Evolutionary conservation across 2,888 invertebrate species (phyloP).

Genomic region (Ectemnius lituratus): DNA sequence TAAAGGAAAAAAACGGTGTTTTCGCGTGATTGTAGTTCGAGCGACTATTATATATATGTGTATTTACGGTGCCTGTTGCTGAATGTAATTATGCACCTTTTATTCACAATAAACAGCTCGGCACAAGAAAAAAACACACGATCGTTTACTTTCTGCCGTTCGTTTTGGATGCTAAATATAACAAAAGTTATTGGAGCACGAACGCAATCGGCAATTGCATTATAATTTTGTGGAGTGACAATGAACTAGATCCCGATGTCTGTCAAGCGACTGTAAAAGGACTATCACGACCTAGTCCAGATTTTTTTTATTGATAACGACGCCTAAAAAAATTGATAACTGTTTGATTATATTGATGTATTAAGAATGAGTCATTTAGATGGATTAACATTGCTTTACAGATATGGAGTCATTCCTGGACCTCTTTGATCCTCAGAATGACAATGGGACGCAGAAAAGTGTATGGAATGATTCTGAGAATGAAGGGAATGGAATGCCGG

Average conservation of each 20-base stretch:
- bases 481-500: constrained; percentile 68
- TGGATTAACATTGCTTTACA: constrained; percentile 21
- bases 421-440: constrained; percentile 85
- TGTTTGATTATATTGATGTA: not conserved
- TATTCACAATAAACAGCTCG: not conserved
- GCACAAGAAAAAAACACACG: not conserved
- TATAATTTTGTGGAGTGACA: constrained; percentile 18
- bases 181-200: constrained; percentile 7
- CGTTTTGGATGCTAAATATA: constrained; percentile 1
- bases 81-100: too few relatives aligned
- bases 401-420: constrained; percentile 90
- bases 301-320: not conserved
- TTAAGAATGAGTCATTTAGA: not conserved
- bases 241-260: constrained; percentile 30
- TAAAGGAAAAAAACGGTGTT: too few relatives aligned
- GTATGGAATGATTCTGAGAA: constrained; percentile 79
- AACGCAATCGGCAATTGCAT: constrained; percentile 22
- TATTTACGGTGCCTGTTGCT: too few relatives aligned
- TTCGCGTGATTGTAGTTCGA: too few relatives aligned
- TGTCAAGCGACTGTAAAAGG: not conserved
- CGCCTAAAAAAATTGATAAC: too few relatives aligned
- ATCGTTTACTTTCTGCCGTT: not conserved
- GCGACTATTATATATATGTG: too few relatives aligned
- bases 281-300: not conserved
- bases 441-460: constrained; percentile 76